A percentile compares a stretch with the other conserved stretches of the same genome.
Evolutionary conservation across 2,113 vertebrate species (phyloP).

Genomic region (Bothrops jararaca): DNA sequence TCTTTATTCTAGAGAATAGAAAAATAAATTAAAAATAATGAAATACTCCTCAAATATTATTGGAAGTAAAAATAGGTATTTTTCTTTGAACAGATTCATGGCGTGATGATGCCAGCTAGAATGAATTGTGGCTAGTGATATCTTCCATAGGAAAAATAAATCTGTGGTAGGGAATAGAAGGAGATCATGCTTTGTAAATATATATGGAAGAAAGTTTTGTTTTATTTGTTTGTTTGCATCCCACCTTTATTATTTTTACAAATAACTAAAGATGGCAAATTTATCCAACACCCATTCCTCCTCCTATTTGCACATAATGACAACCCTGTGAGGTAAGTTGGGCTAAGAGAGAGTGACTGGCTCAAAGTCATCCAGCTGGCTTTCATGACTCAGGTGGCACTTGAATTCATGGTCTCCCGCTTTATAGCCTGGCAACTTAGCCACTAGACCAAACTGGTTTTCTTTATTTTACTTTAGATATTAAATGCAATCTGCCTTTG

Average conservation of each 20-base stretch:
- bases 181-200: not conserved
- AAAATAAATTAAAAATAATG: not conserved
- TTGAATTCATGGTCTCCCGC: not conserved
- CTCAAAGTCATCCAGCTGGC: not conserved
- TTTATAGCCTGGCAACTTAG: not conserved
- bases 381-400: not conserved
- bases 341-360: not conserved
- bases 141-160: not conserved
- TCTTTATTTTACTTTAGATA: not conserved
- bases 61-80: not conserved
- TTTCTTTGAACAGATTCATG: not conserved
- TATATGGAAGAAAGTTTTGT: not conserved
- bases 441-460: not conserved
- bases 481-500: not conserved
- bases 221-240: not conserved
- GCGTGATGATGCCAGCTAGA: not conserved
- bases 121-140: not conserved
- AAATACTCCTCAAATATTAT: not conserved
- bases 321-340: not conserved
- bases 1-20: not conserved
- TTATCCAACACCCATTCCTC: too few species aligned
- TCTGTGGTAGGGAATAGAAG: not conserved
- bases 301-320: too few species aligned
- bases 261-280: not conserved
- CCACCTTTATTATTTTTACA: not conserved